These are phyloP conservation scores for Hippasteria phrygiana DNA, from an alignment of 53 echinoderm and acorn worm genomes.

Conservation along the genomic window DNA sequence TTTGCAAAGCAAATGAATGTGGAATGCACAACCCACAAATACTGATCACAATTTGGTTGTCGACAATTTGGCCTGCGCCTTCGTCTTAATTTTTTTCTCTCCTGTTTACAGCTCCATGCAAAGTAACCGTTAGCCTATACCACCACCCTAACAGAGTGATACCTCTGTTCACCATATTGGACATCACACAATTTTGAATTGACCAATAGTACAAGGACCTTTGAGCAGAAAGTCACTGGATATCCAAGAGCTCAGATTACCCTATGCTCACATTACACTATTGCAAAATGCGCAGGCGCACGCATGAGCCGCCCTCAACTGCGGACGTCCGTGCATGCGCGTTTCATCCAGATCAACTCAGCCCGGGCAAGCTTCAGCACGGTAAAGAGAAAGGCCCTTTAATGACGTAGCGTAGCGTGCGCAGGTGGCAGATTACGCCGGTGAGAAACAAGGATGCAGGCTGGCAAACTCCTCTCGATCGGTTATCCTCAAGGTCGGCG, in stretches of 20 bases:
- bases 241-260: neutral
- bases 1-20: too few relatives aligned
- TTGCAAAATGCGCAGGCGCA: neutral
- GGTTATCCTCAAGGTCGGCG: conserved; percentile 27
- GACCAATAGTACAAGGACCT: conserved; percentile 7
- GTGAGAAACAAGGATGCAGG: neutral
- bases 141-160: neutral
- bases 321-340: too few relatives aligned
- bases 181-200: neutral
- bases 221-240: neutral
- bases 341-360: too few relatives aligned
- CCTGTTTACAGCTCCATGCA: too few relatives aligned
- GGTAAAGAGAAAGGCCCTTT: neutral
- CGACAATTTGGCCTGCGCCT: too few relatives aligned
- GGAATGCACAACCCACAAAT: too few relatives aligned
- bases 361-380: too few relatives aligned
- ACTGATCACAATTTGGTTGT: too few relatives aligned
- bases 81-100: too few relatives aligned
- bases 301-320: too few relatives aligned
- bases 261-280: neutral
- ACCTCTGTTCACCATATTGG: neutral
- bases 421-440: conserved; percentile 46
- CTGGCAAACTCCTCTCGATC: neutral
- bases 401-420: conserved; percentile 21
- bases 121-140: too few relatives aligned